Evolutionary conservation across 2,888 invertebrate species (phyloP), one percentile per base, ranked within the genome.

Genomic region (Caenorhabditis macrosperma): DNA sequence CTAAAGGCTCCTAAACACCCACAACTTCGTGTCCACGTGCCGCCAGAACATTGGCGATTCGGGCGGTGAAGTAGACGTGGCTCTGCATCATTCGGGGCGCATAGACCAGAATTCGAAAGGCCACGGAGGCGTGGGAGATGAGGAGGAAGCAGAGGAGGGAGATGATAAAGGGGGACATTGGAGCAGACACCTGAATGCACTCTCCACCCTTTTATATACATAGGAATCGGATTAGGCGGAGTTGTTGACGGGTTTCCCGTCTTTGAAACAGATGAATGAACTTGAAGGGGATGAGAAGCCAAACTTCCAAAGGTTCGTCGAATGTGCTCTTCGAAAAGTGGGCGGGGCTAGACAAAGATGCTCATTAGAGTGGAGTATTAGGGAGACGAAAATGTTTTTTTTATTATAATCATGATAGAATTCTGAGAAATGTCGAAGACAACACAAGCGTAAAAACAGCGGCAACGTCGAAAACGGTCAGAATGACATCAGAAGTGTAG

Each of bases 31-130:
- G 82, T 10, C 82, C 82, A n/a, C 72, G 69, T 26, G 72, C 78
- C 10, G 78, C 82, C 7, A 85, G 59, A 17, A 81, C 57, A 71
- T 85, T 83, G 1, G 82, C 82, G 12, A 85, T 61, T 41, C 74
- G 72, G 1, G 82, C 83, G 63, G 82, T 81, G 44, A 81, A 85
- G 38, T 79, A 81, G 12, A 81, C 83, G 59, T 85, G 85, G 38
- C 83, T 83, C 28, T 78, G 75, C 74, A 82, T 82, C 60, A 85
- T 77, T 63, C 80, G 26, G 1, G 85, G 83, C 38, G 80, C 78
- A 74, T 83, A 83, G 33, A 82, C 61, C n/a, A 85, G 82, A 66
- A 84, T 76, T 33, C 48, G 33, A 46, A 61, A 72, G 24, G 69
- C 20, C 26, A 63, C 15, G 46, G 38, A 4, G 30, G 33, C 33